phyloP scores from a whole-genome alignment of 1,140 invertebrate genomes.

The Tetranychus cinnabarinus region DNA sequence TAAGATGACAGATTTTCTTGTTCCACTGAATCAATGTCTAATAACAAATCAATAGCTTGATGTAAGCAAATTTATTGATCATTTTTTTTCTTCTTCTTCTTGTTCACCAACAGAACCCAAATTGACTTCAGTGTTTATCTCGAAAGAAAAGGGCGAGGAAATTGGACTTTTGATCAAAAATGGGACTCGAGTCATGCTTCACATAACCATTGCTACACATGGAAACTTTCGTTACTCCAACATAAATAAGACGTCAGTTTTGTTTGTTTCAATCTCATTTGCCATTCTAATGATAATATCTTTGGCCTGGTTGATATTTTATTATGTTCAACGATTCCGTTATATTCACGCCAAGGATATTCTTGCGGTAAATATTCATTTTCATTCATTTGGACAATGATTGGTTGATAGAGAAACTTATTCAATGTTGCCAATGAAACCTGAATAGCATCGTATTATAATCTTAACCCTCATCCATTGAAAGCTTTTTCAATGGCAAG shows the following conservation, averaged over 20 bases:
- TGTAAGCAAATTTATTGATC: too few species aligned
- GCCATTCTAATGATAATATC: constrained; percentile 83
- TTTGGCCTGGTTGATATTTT: constrained; percentile 75
- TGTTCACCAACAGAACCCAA: too few species aligned
- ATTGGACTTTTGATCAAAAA: constrained; percentile 39
- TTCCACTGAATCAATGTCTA: too few species aligned
- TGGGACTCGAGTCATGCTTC: constrained; percentile 35
- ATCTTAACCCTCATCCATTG: background rate
- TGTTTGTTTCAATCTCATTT: constrained; percentile 82
- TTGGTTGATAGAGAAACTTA: too few species aligned
- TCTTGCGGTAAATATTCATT: constrained; percentile 34
- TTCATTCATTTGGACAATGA: too few species aligned
- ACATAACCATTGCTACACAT: constrained; percentile 34
- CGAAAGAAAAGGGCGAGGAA: constrained; percentile 43
- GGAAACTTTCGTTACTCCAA: constrained; percentile 29
- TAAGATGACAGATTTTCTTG: too few species aligned
- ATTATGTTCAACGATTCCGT: constrained; percentile 72
- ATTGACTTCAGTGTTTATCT: constrained; percentile 49
- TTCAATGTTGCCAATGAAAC: too few species aligned
- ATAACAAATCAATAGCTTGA: too few species aligned
- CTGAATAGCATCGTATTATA: too few species aligned
- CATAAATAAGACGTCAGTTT: constrained; percentile 54
- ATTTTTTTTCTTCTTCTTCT: too few species aligned
- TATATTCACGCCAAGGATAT: constrained; percentile 70
- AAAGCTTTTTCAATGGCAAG: background rate